These are phyloP conservation scores for Collichthys lucidus DNA, from an alignment of 2,113 vertebrate species.

Conservation along the genomic window DNA sequence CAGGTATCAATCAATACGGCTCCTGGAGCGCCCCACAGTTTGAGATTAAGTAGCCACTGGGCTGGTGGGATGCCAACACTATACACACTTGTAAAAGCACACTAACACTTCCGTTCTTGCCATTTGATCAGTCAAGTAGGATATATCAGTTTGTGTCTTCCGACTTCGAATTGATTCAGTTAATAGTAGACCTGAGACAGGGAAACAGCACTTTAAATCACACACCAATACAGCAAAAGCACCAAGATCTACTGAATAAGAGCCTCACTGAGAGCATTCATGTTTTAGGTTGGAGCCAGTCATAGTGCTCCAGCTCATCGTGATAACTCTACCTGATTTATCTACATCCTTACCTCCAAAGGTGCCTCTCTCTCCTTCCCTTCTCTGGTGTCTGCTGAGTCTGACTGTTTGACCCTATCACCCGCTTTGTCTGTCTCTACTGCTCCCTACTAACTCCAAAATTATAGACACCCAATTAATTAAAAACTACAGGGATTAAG, in stretches of 20 bases:
- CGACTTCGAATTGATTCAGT: neutral
- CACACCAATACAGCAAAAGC: neutral
- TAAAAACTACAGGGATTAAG: neutral
- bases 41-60: neutral
- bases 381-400: slow-evolving; percentile 9
- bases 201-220: slow-evolving; percentile 10
- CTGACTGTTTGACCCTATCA: slow-evolving; percentile 23
- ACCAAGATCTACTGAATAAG: slow-evolving; percentile 3
- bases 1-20: slow-evolving; percentile 46
- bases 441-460: slow-evolving; percentile 3
- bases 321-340: slow-evolving; percentile 19
- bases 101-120: neutral
- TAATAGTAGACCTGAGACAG: slow-evolving; percentile 1
- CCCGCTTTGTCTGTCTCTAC: slow-evolving; percentile 4
- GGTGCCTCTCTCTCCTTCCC: slow-evolving; percentile 20
- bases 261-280: slow-evolving; percentile 20
- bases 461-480: neutral
- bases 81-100: neutral
- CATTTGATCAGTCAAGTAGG: neutral
- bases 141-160: neutral
- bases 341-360: slow-evolving; percentile 6
- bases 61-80: neutral
- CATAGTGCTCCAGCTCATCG: slow-evolving; percentile 28
- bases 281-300: slow-evolving; percentile 34
- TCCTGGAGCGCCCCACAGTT: neutral